Conservation (phyloP, 2,113 vertebrate species). For the Eulemur rufifrons region DNA sequence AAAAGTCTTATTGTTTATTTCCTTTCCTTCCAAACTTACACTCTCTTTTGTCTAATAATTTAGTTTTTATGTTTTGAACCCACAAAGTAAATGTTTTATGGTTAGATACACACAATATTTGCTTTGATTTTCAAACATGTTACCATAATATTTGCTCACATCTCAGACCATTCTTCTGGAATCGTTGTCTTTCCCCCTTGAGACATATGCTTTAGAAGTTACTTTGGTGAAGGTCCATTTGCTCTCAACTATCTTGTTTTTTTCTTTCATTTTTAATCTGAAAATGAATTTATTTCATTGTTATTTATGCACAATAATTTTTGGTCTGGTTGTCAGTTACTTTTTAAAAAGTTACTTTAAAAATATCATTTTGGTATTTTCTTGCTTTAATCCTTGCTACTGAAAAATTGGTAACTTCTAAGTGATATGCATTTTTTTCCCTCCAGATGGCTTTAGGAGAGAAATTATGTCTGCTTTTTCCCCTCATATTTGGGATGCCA, state of each 20-base stretch:
- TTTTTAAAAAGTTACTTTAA: background rate
- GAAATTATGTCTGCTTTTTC: background rate
- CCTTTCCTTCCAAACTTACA: background rate
- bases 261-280: background rate
- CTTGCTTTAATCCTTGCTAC: background rate
- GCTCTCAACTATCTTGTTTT: background rate
- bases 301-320: background rate
- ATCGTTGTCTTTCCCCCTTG: background rate
- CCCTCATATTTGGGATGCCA: background rate
- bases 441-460: background rate
- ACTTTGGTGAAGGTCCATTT: background rate
- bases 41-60: background rate
- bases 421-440: background rate
- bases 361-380: background rate
- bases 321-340: background rate
- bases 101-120: background rate
- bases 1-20: background rate
- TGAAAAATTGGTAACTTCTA: background rate
- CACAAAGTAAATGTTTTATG: background rate
- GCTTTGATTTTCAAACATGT: background rate
- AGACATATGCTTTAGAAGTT: accelerated
- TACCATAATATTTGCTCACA: background rate
- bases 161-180: background rate
- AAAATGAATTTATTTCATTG: background rate
- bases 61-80: background rate